Evolutionary conservation across 2,888 invertebrate genomes (phyloP), one percentile per base, ranked within the genome.

Genomic region (Sphaerophoria taeniata): DNA sequence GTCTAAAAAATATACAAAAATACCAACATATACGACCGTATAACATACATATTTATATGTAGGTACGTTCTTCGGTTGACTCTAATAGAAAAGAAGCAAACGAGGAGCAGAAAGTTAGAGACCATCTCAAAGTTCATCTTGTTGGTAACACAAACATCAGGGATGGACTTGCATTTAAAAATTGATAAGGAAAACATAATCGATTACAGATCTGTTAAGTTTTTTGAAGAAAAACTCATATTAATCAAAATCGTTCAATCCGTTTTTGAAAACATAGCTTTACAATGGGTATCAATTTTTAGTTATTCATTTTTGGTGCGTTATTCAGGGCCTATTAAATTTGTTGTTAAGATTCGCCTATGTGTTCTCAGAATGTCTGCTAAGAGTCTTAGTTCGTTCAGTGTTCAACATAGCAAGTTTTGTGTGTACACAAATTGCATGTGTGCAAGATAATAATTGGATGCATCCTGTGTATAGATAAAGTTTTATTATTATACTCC

Each of bases 81-180:
- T 33, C 6, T 14, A 4, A 16, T 11, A 34, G 33, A 14, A 14
- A 5, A 34, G 33, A 14, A 14, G 14, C n/a, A 14, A 16, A 74
- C 12, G 11, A 24, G 6, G 39, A 11, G 16, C 39, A 39, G 39
- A 14, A 58, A 36, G 58, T 58, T 58, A 24, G 16, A 69, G 51
- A 49, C 81, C 76, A 73, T 70, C 61, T 70, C 58, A 73, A 76
- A 81, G 76, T 81, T 85, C 76, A 80, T 84, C 75, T 39, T 71
- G 31, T 12, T 63, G 47, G 33, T 11, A 9, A 67, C 51, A 0
- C 4, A 39, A 0, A 39, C 36, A 11, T 0, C 58, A 58, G 58
- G 58, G 12, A 3, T 24, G 58, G 12, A 58, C 12, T 49, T 16
- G 24, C 2, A 2, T 24, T 24, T 24, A 24, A 24, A 24, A 2